These are phyloP conservation scores for Oophaga pumilio DNA, from an alignment of 2,113 vertebrate genomes.

Conservation along the genomic window DNA sequence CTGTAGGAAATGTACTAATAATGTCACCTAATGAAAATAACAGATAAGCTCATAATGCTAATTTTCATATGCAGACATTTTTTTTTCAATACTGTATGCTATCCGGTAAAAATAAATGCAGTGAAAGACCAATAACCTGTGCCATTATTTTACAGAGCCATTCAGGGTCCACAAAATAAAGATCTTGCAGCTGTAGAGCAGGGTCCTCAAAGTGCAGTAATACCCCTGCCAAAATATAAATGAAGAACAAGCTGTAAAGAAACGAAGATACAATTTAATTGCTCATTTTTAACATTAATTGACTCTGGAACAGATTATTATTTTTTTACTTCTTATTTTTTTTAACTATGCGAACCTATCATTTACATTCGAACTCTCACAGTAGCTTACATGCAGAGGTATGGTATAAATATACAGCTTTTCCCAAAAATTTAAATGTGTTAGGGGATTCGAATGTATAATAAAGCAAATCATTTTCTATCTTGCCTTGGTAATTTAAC, in stretches of 20 bases:
- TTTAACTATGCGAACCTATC: neutral
- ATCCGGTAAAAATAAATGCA: neutral
- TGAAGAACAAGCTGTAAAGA: neutral
- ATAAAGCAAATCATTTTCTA: no score
- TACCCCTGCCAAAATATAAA: constrained; percentile 76
- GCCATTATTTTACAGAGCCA: constrained; percentile 96
- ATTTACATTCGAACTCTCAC: neutral
- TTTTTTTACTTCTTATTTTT: neutral
- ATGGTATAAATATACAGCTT: neutral
- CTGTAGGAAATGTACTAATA: neutral
- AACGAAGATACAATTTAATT: neutral
- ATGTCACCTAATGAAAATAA: neutral
- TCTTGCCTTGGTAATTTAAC: no score
- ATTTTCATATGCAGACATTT: neutral
- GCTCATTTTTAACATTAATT: neutral
- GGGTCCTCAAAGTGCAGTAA: constrained; percentile 95
- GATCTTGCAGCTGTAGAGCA: constrained; percentile 85
- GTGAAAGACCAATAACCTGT: constrained; percentile 74
- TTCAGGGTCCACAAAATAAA: constrained; percentile 93
- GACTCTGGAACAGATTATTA: neutral
- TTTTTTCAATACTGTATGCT: neutral
- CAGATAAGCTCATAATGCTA: neutral
- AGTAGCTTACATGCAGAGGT: neutral
- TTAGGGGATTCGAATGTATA: no score
- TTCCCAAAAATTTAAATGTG: neutral